A percentile compares a stretch with the other conserved stretches of the same genome.
phyloP scores from a whole-genome alignment of 2,797 vertebrate genomes.

The Scolopax bukidnonensis region DNA sequence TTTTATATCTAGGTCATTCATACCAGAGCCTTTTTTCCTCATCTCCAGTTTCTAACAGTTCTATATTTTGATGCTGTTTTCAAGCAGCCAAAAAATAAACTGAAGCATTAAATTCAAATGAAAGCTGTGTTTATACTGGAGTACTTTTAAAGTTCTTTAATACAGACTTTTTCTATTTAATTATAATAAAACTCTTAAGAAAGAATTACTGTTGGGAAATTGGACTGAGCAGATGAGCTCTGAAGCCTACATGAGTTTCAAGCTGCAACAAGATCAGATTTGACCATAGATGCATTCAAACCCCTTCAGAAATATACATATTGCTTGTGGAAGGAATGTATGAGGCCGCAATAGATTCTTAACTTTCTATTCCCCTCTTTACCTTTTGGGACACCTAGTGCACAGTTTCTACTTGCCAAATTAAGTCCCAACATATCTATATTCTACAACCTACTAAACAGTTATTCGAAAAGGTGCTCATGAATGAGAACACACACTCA shows the following conservation, averaged over 20 bases:
- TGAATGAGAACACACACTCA: neutral
- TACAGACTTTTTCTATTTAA: neutral
- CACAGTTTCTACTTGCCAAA: neutral
- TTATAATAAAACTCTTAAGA: neutral
- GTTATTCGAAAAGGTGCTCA: neutral
- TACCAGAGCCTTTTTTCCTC: neutral
- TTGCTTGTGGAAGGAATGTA: neutral
- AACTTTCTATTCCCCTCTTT: neutral
- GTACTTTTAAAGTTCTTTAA: neutral
- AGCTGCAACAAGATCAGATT: neutral
- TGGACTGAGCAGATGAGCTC: neutral
- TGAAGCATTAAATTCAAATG: neutral
- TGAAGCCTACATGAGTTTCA: neutral
- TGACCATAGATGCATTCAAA: neutral
- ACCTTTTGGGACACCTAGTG: neutral
- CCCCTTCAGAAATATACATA: neutral
- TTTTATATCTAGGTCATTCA: neutral
- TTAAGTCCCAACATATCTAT: neutral
- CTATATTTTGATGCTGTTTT: neutral
- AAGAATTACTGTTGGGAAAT: neutral
- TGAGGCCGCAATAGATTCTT: neutral
- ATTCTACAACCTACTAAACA: neutral
- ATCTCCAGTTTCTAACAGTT: neutral
- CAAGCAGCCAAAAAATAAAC: neutral
- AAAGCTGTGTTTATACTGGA: neutral